Percentiles rank a stretch among this genome's conserved stretches.
Evolutionary conservation across 2,113 vertebrate genomes (phyloP).

Genomic region (Phainopepla nitens): DNA sequence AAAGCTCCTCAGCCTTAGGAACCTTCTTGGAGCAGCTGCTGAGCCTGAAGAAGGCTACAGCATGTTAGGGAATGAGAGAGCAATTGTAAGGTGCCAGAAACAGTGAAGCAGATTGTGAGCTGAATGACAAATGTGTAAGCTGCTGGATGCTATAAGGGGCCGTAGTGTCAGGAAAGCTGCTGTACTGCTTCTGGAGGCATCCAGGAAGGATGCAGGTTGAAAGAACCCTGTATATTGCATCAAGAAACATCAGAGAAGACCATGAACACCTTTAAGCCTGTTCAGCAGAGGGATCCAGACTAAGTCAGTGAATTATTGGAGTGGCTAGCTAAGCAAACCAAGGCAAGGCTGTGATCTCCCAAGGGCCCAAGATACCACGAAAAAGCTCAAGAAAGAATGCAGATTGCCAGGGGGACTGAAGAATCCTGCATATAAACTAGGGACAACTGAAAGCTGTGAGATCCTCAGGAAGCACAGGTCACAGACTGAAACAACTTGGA

Average conservation of each 20-base stretch:
- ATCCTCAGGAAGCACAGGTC: neutral
- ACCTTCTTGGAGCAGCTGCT: slow-evolving; percentile 29
- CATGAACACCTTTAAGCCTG: neutral
- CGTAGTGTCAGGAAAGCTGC: neutral
- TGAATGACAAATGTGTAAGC: slow-evolving; percentile 49
- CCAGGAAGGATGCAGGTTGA: neutral
- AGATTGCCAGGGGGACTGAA: neutral
- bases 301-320: neutral
- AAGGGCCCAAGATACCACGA: neutral
- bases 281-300: neutral
- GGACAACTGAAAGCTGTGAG: slow-evolving; percentile 12
- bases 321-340: neutral
- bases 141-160: slow-evolving; percentile 37
- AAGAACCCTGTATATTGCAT: neutral
- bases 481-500: slow-evolving; percentile 36
- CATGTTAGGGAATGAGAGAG: slow-evolving; percentile 17
- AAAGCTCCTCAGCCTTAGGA: neutral
- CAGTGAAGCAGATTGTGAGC: slow-evolving; percentile 33
- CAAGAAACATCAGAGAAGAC: neutral
- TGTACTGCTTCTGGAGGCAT: slow-evolving; percentile 23
- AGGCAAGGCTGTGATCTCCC: neutral
- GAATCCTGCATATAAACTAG: slow-evolving; percentile 23
- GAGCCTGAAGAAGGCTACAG: slow-evolving; percentile 27
- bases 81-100: slow-evolving; percentile 10
- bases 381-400: neutral